These are phyloP conservation scores for Drosophila borborema DNA, from an alignment of 2,888 invertebrate species.

Conservation along the genomic window DNA sequence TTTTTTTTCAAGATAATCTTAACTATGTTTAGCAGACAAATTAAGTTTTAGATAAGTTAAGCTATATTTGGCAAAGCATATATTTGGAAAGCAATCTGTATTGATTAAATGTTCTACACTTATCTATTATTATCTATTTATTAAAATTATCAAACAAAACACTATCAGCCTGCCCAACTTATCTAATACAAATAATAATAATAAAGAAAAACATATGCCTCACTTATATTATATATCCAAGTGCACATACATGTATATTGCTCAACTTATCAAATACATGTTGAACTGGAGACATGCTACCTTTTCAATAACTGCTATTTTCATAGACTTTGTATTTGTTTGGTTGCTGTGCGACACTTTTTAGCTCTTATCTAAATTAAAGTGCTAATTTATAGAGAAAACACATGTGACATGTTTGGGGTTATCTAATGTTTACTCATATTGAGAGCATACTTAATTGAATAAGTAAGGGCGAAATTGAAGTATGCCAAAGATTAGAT, in stretches of 20 bases:
- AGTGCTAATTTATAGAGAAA: slow-evolving; percentile 37
- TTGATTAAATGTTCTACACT: too few species aligned
- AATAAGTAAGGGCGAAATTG: slow-evolving; percentile 18
- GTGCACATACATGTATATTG: neutral
- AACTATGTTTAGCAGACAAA: neutral
- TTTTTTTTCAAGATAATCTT: neutral
- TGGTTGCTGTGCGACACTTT: slow-evolving; percentile 31
- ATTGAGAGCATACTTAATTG: slow-evolving; percentile 24
- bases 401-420: slow-evolving; percentile 36
- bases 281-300: slow-evolving; percentile 1
- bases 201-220: neutral
- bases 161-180: neutral
- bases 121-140: slow-evolving; percentile 4
- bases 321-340: neutral
- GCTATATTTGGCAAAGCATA: neutral
- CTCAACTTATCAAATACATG: slow-evolving; percentile 5
- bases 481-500: neutral
- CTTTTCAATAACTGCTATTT: neutral
- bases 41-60: neutral
- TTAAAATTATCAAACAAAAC: neutral
- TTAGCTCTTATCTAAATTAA: slow-evolving; percentile 26
- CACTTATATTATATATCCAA: slow-evolving; percentile 1
- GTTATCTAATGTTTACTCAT: slow-evolving; percentile 43
- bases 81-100: neutral
- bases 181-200: slow-evolving; percentile 5